Conservation (phyloP, 2,888 invertebrate species). For the Acleris laterana region DNA sequence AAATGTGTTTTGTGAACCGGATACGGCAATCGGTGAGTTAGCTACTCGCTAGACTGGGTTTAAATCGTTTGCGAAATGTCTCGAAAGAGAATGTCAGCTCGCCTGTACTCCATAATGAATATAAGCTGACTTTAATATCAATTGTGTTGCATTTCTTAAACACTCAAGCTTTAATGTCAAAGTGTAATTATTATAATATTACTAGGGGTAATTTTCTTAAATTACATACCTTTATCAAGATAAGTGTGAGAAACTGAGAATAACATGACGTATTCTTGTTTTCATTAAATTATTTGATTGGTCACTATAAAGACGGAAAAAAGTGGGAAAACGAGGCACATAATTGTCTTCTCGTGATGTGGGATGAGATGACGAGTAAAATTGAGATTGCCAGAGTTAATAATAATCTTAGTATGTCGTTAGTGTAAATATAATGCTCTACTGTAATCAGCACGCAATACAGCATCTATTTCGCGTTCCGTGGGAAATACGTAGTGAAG, state of each 20-base stretch:
- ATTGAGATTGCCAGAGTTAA: too few relatives aligned
- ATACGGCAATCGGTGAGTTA: background rate
- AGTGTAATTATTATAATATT: background rate
- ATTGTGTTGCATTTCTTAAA: background rate
- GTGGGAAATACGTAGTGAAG: too few relatives aligned
- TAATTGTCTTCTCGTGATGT: slow-evolving; percentile 16
- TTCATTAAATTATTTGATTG: background rate
- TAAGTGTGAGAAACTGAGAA: background rate
- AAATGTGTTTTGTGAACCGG: slow-evolving; percentile 6
- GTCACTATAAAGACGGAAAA: slow-evolving; percentile 13
- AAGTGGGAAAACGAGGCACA: slow-evolving; percentile 8
- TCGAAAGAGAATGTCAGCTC: slow-evolving; percentile 2
- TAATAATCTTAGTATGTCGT: too few relatives aligned
- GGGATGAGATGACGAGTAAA: background rate
- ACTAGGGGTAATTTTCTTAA: background rate
- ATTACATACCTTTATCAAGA: background rate
- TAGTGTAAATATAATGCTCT: too few relatives aligned
- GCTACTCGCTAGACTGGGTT: slow-evolving; percentile 3
- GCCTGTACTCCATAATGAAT: background rate
- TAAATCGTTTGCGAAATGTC: slow-evolving; percentile 8
- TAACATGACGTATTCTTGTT: too few relatives aligned
- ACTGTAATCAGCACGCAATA: too few relatives aligned
- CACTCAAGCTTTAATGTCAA: slow-evolving; percentile 3
- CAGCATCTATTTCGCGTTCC: too few relatives aligned
- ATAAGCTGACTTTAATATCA: background rate